Evolutionary conservation across 2,797 vertebrate genomes (phyloP).

Genomic region (Neostethus bicornis): DNA sequence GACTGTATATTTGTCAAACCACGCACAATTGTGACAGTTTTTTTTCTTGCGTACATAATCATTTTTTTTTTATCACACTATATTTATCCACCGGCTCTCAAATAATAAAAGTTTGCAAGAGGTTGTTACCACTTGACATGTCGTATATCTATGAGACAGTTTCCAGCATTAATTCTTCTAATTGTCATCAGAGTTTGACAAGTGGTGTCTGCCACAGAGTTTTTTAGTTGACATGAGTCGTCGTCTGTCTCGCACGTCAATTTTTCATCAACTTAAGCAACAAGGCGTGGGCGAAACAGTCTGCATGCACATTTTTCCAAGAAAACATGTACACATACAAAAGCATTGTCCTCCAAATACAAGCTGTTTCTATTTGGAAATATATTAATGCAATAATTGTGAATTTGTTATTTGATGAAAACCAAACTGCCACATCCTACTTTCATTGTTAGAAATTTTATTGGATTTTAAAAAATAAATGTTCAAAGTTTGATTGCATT

Average conservation of each 20-base stretch:
- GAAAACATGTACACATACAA: slow-evolving; percentile 6
- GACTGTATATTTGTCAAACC: slow-evolving; percentile 18
- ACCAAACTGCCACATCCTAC: background rate
- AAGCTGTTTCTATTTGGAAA: slow-evolving; percentile 22
- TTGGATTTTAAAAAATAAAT: too few relatives aligned
- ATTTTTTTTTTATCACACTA: slow-evolving; percentile 14
- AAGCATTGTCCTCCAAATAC: slow-evolving; percentile 15
- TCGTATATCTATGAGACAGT: slow-evolving; percentile 44
- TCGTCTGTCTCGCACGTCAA: slow-evolving; percentile 38
- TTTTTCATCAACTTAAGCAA: slow-evolving; percentile 41
- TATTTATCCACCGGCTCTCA: slow-evolving; percentile 11
- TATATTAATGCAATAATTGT: slow-evolving; percentile 24
- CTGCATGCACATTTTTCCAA: background rate
- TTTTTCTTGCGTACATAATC: slow-evolving; percentile 15
- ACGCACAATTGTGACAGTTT: slow-evolving; percentile 14
- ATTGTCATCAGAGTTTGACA: slow-evolving; percentile 54
- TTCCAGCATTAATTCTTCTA: slow-evolving; percentile 36
- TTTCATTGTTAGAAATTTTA: too few relatives aligned
- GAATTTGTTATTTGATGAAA: slow-evolving; percentile 9
- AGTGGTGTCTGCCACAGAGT: slow-evolving; percentile 49
- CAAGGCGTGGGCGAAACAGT: slow-evolving; percentile 9
- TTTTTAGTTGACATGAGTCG: slow-evolving; percentile 55
- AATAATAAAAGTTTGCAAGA: slow-evolving; percentile 22
- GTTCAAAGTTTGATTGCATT: too few relatives aligned
- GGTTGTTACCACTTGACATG: slow-evolving; percentile 38